phyloP scores from a whole-genome alignment of 35 echinoderm and acorn worm species.

The Holothuria glaberrima region DNA sequence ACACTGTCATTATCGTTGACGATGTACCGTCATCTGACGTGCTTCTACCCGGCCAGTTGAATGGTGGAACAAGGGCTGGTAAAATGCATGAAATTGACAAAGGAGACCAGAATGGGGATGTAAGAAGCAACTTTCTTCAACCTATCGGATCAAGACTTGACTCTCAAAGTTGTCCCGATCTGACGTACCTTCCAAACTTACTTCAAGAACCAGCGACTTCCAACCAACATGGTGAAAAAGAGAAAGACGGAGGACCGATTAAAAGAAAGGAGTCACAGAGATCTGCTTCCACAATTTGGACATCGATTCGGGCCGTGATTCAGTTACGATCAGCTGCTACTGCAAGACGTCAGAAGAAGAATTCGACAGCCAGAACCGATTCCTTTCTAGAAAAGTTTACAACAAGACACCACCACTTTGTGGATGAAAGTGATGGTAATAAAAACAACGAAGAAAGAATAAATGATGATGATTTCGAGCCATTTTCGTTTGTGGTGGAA shows the following conservation, averaged over 20 bases:
- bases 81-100: not conserved
- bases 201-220: not conserved
- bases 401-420: not conserved
- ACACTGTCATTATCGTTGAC: too few species aligned
- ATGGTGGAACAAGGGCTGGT: not conserved
- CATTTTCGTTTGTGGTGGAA: not conserved
- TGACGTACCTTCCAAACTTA: not conserved
- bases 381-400: constrained; percentile 14
- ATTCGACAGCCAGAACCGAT: not conserved
- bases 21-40: not conserved
- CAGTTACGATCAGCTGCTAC: not conserved
- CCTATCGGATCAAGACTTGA: not conserved
- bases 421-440: not conserved
- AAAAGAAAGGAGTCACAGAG: not conserved
- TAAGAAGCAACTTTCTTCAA: not conserved
- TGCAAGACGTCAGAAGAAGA: not conserved
- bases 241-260: not conserved
- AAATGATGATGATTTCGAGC: not conserved
- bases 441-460: not conserved
- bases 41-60: not conserved
- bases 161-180: constrained; percentile 15
- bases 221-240: not conserved
- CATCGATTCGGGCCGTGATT: not conserved
- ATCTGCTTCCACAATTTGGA: not conserved
- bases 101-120: not conserved